Evolutionary conservation across 2,888 invertebrate species (phyloP).

Genomic region (Eupithecia subumbrata): DNA sequence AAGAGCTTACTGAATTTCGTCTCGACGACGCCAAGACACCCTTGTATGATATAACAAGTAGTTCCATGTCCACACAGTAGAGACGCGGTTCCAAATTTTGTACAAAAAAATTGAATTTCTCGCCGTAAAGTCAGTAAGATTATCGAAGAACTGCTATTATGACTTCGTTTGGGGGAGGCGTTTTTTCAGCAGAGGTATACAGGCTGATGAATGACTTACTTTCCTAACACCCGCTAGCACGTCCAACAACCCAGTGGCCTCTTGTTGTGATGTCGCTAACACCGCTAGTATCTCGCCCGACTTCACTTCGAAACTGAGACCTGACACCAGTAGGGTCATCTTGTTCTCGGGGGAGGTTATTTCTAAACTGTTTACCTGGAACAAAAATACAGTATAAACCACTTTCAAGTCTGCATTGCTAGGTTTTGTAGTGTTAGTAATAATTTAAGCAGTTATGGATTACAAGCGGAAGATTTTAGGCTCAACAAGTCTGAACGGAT

Average conservation of each 20-base stretch:
- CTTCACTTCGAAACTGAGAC: conserved; percentile 93
- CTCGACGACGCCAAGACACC: no score
- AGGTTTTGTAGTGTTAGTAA: no score
- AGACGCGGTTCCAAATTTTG: no score
- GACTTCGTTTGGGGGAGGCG: neutral
- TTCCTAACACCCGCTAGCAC: conserved; percentile 90
- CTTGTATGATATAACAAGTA: no score
- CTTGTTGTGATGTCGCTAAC: conserved; percentile 94
- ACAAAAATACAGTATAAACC: conserved; percentile 17
- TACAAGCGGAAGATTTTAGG: neutral
- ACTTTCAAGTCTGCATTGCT: neutral
- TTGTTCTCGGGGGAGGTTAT: conserved; percentile 84
- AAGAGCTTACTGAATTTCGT: no score
- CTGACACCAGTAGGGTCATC: conserved; percentile 86
- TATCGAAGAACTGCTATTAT: neutral
- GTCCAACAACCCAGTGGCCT: conserved; percentile 94
- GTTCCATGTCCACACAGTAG: no score
- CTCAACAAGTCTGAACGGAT: neutral
- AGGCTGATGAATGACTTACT: conserved; percentile 49
- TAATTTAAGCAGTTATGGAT: no score
- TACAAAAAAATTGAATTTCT: no score
- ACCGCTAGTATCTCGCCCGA: conserved; percentile 96
- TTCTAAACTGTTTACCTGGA: conserved; percentile 85
- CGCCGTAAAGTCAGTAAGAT: no score
- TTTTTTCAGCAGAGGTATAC: neutral